phyloP scores from a whole-genome alignment of 2,888 invertebrate species.

The Empis stercorea region DNA sequence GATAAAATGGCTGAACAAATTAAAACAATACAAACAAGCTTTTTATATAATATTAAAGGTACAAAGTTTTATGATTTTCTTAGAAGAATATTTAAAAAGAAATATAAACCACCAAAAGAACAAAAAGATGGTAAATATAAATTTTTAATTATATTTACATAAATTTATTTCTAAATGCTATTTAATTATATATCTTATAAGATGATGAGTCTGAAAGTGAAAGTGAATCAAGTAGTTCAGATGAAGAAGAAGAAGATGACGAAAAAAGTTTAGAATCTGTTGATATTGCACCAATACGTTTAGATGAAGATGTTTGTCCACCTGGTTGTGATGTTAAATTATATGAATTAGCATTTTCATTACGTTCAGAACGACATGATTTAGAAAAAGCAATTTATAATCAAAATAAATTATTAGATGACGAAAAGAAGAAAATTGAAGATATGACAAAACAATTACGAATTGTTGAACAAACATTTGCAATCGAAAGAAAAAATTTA shows the following conservation, averaged over 20 bases:
- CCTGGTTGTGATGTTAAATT: slow-evolving; percentile 52
- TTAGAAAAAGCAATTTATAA: slow-evolving; percentile 49
- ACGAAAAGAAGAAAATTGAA: slow-evolving; percentile 46
- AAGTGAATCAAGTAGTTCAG: slow-evolving; percentile 42
- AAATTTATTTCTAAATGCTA: too few relatives aligned
- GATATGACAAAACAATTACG: slow-evolving; percentile 43
- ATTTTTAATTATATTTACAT: neutral
- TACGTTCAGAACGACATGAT: slow-evolving; percentile 44
- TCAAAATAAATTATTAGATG: slow-evolving; percentile 43
- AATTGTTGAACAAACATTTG: slow-evolving; percentile 42
- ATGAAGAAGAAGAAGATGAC: slow-evolving; percentile 44
- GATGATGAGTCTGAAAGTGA: slow-evolving; percentile 34
- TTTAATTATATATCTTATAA: neutral
- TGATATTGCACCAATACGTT: slow-evolving; percentile 50
- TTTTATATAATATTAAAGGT: slow-evolving; percentile 46
- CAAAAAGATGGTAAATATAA: slow-evolving; percentile 8
- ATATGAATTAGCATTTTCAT: slow-evolving; percentile 52
- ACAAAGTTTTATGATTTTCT: slow-evolving; percentile 70
- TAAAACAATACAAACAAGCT: slow-evolving; percentile 40
- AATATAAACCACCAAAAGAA: slow-evolving; percentile 58
- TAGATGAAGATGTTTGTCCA: slow-evolving; percentile 61
- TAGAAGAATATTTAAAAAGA: slow-evolving; percentile 69
- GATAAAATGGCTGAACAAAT: slow-evolving; percentile 38
- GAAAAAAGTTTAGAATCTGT: slow-evolving; percentile 48
- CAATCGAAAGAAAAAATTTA: slow-evolving; percentile 44